phyloP scores from a whole-genome alignment of 2,113 vertebrate species.

The Turdus rufiventris region DNA sequence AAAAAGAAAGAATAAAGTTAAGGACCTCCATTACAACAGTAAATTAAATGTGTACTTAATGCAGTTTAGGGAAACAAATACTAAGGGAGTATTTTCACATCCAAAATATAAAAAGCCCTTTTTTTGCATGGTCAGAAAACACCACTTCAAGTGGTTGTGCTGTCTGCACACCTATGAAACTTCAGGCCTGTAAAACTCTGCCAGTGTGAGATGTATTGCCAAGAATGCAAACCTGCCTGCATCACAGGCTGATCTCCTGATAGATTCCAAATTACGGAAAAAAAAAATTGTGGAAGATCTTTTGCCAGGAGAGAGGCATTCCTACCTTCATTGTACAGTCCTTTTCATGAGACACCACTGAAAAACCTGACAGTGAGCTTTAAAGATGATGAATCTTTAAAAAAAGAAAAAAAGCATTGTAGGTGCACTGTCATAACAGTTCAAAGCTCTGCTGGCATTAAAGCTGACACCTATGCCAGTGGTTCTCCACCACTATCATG shows the following conservation, averaged over 20 bases:
- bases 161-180: not conserved
- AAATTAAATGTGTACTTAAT: not conserved
- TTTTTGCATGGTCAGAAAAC: not conserved
- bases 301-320: slow-evolving; percentile 56
- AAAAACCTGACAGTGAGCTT: slow-evolving; percentile 69
- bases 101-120: not conserved
- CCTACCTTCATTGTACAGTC: slow-evolving; percentile 65
- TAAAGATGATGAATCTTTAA: slow-evolving; percentile 70
- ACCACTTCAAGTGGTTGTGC: not conserved
- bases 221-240: slow-evolving; percentile 2
- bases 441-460: slow-evolving; percentile 61
- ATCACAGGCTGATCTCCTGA: slow-evolving; percentile 35
- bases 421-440: slow-evolving; percentile 59
- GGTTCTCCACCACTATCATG: not conserved
- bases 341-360: slow-evolving; percentile 64
- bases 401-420: slow-evolving; percentile 68
- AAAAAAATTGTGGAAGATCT: slow-evolving; percentile 57
- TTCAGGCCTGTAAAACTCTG: not conserved
- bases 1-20: not conserved
- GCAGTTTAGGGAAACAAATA: not conserved
- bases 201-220: not conserved
- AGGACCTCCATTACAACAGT: not conserved
- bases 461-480: slow-evolving; percentile 30
- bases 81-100: not conserved
- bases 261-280: slow-evolving; percentile 47